Evolutionary conservation across 2,797 vertebrate species (phyloP).

Genomic region (Xiphorhynchus erythropygius): DNA sequence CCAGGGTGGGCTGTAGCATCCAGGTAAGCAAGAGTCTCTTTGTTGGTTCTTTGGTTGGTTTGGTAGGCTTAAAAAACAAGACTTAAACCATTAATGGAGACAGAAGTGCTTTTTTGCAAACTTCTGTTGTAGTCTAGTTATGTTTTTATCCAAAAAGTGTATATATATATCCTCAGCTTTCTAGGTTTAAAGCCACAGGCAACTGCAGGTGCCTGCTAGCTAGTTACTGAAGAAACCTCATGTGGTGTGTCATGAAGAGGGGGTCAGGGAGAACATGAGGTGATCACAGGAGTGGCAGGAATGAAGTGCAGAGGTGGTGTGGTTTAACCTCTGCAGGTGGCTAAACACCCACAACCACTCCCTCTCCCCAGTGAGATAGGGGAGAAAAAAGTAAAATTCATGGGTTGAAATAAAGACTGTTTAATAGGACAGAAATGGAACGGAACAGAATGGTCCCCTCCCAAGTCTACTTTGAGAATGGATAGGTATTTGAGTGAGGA

Average conservation of each 20-base stretch:
- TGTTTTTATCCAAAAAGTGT: background rate
- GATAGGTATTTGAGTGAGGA: too few relatives aligned
- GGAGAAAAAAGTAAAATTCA: background rate
- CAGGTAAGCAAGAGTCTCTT: constrained; percentile 74
- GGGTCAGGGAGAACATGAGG: background rate
- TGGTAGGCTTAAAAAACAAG: background rate
- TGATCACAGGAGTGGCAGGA: background rate
- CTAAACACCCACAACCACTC: background rate
- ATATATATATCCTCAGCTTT: background rate
- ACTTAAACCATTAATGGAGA: background rate
- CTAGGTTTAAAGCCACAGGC: background rate
- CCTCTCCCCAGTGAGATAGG: background rate
- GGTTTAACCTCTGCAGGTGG: background rate
- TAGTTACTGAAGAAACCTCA: background rate
- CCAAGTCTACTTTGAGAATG: background rate
- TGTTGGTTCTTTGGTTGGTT: background rate
- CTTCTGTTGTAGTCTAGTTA: background rate
- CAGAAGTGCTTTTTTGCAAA: background rate
- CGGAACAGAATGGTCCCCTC: background rate
- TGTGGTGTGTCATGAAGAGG: background rate
- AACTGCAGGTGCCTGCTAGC: background rate
- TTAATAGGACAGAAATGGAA: background rate
- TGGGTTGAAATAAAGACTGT: background rate
- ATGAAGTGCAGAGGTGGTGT: background rate
- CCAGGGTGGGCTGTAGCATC: constrained; percentile 88